Base-by-base conservation (phyloP, 2,888 invertebrate genomes). In the Liopterus haemorrhoidalis region DNA sequence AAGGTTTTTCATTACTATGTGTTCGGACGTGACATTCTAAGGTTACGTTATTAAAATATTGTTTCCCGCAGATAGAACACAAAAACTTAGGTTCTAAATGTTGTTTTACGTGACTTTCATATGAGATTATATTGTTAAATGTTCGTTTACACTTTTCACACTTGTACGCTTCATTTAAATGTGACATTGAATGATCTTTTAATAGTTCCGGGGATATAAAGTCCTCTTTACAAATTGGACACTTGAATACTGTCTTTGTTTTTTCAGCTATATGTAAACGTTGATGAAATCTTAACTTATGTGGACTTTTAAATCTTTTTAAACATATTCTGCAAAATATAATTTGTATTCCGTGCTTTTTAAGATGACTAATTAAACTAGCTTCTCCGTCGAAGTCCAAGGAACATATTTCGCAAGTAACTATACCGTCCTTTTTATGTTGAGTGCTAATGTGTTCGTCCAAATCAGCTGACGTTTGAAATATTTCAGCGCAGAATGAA, bases 31-130 rank as follows among this genome's bases (percentile, higher is more conserved):
- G 59, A 6, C 51, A 53, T 40, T 55, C 55, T 24, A 61, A 41
- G n/a, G 54, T 53, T 40, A 53, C 52, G 24, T 53, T 52, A 14
- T 50, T 53, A 19, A 52, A 54, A 39, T 58, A 53, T 42, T 49
- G 48, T 45, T 59, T 58, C 11, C 56, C 57, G 47, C 61, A 61
- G n/a, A 55, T 40, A 27, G 51, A 46, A 40, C 61, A 61, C 14
- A 50, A 43, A 41, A 54, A 52, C 35, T 50, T 49, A 30, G 49
- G 49, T 25, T 49, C 50, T 5, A 46, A 36, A 40, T 57, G 55
- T 33, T 49, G 43, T 40, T 52, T 52, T 36, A 50, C 36, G 38
- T 56, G 54, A 9, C 49, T 43, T 41, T 51, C 51, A 31, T 48
- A 52, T 14, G 52, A 41, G 15, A 50, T 30, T 47, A 49, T 49